Evolutionary conservation across 2,113 vertebrate genomes (phyloP).

Genomic region (Pterocles burchelli): DNA sequence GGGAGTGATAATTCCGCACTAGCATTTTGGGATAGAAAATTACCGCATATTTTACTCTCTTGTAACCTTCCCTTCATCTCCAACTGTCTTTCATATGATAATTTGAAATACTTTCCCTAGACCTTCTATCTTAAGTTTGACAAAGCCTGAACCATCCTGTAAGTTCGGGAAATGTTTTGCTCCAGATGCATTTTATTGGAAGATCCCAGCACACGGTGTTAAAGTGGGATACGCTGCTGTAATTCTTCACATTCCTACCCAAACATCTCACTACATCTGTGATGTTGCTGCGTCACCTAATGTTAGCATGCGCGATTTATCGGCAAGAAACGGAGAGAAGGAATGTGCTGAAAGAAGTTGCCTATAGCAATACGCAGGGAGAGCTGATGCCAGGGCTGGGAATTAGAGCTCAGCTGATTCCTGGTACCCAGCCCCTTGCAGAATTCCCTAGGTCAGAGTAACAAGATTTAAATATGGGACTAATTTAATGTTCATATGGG

Average conservation of each 20-base stretch:
- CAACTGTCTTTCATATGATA: slow-evolving; percentile 27
- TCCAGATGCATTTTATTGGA: neutral
- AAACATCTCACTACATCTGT: neutral
- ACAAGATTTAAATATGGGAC: slow-evolving; percentile 35
- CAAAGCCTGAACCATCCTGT: neutral
- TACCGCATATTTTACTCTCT: neutral
- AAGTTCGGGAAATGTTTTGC: neutral
- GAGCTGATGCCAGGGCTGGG: neutral
- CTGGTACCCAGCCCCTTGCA: slow-evolving; percentile 32
- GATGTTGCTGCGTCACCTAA: slow-evolving; percentile 48
- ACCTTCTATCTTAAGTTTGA: slow-evolving; percentile 7
- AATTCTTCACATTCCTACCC: neutral
- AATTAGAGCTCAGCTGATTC: slow-evolving; percentile 45
- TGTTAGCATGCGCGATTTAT: neutral
- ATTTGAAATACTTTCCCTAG: neutral
- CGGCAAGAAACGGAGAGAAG: neutral
- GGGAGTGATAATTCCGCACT: slow-evolving; percentile 24
- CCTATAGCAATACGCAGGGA: neutral
- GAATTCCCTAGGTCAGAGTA: slow-evolving; percentile 50
- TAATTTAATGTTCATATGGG: slow-evolving; percentile 41
- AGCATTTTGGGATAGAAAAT: neutral
- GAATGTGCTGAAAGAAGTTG: neutral
- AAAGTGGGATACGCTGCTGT: neutral
- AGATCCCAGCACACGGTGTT: neutral
- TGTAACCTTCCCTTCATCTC: neutral